Conservation (phyloP, 2,888 invertebrate species). For the Drosophila acutilabella region DNA sequence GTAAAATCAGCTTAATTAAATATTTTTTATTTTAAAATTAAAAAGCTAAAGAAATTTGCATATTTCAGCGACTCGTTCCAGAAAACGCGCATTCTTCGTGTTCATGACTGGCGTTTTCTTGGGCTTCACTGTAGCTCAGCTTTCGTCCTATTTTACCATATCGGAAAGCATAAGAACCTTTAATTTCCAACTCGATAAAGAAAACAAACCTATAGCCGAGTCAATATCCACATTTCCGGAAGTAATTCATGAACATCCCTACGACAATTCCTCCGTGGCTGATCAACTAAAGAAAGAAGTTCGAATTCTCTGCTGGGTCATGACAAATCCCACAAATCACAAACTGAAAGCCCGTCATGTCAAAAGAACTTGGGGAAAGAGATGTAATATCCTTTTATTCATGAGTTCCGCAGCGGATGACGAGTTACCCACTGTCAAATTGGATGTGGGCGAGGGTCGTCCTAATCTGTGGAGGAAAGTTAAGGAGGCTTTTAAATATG, state of each 20-base stretch:
- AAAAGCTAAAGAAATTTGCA: not conserved
- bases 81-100: conserved; percentile 9
- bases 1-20: not conserved
- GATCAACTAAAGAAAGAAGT: conserved; percentile 90
- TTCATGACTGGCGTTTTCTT: conserved; percentile 32
- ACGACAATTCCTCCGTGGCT: conserved; percentile 86
- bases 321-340: conserved; percentile 96
- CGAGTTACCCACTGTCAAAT: conserved; percentile 90
- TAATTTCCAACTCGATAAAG: not conserved
- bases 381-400: conserved; percentile 93
- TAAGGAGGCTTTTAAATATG: conserved; percentile 94
- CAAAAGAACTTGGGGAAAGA: conserved; percentile 96
- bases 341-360: conserved; percentile 94
- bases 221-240: not conserved
- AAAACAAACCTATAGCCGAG: not conserved
- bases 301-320: conserved; percentile 96
- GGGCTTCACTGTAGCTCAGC: conserved; percentile 35
- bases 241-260: conserved; percentile 8
- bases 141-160: conserved; percentile 37
- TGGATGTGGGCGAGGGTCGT: conserved; percentile 93
- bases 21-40: no score
- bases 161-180: conserved; percentile 13
- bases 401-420: conserved; percentile 92
- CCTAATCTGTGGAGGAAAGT: conserved; percentile 97
- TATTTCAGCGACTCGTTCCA: conserved; percentile 24